These are phyloP conservation scores for Geotrypetes seraphini DNA, from an alignment of 2,797 vertebrate genomes.

Conservation along the genomic window DNA sequence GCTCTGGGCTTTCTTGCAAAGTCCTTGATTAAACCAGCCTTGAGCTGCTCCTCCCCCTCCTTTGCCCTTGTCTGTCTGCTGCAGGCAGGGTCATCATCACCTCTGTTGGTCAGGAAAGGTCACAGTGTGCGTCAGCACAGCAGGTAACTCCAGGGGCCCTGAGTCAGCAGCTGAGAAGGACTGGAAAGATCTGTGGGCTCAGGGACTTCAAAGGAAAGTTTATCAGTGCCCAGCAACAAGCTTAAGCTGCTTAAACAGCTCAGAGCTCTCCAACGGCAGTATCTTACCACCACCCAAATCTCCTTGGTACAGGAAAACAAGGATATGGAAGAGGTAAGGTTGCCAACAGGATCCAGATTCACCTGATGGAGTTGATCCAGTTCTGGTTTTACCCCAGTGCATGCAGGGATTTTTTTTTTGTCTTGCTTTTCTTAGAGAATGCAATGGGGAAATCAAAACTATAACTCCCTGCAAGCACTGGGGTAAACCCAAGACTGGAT, in stretches of 20 bases:
- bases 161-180: slow-evolving; percentile 59
- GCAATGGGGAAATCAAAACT: no score
- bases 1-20: slow-evolving; percentile 28
- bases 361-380: no score
- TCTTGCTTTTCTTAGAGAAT: no score
- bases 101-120: slow-evolving; percentile 48
- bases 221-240: slow-evolving; percentile 43
- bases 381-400: no score
- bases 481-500: no score
- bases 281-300: not conserved
- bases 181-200: slow-evolving; percentile 33
- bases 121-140: slow-evolving; percentile 39
- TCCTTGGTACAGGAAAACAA: no score
- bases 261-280: not conserved
- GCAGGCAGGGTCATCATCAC: not conserved
- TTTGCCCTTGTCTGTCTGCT: no score
- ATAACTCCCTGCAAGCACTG: no score
- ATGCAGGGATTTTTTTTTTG: no score
- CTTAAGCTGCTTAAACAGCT: slow-evolving; percentile 45
- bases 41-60: no score
- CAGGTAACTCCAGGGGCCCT: slow-evolving; percentile 59
- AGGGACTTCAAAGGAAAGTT: slow-evolving; percentile 43
- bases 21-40: slow-evolving; percentile 35
- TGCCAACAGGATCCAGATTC: no score
- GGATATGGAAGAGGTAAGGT: no score